Percentiles rank a stretch among this genome's conserved stretches.
These are phyloP conservation scores for Pelusios castaneus DNA, from an alignment of 2,113 vertebrate species.

Conservation along the genomic window DNA sequence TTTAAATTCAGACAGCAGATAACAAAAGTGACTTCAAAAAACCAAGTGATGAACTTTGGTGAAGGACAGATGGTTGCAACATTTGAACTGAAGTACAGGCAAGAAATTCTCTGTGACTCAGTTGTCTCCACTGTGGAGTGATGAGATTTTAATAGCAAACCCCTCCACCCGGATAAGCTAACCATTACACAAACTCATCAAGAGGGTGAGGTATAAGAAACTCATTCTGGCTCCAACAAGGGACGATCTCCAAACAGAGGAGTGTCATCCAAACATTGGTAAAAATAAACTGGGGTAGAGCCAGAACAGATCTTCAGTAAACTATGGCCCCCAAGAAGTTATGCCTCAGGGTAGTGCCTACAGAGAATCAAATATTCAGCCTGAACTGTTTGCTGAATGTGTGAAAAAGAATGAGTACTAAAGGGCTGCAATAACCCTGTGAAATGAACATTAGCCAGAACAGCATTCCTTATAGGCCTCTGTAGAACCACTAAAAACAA, in stretches of 20 bases:
- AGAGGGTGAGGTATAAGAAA: conserved; percentile 27
- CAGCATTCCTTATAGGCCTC: neutral
- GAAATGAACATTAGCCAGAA: neutral
- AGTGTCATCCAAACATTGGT: conserved; percentile 11
- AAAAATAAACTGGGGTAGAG: conserved; percentile 58
- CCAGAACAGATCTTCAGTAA: neutral
- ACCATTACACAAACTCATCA: neutral
- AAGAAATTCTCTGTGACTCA: neutral
- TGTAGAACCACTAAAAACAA: neutral
- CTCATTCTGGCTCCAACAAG: conserved; percentile 4
- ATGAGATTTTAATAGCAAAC: conserved; percentile 39
- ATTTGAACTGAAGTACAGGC: neutral
- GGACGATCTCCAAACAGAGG: neutral
- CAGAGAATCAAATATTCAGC: neutral
- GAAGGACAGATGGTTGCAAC: conserved; percentile 2
- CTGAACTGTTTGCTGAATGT: neutral
- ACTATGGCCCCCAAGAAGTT: neutral
- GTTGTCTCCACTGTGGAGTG: neutral
- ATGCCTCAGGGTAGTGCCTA: neutral
- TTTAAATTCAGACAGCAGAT: conserved; percentile 38
- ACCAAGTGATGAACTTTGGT: neutral
- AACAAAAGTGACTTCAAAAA: conserved; percentile 26
- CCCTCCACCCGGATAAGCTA: neutral
- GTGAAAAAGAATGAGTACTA: neutral
- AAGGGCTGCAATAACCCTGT: neutral